Evolutionary conservation across 2,113 vertebrate genomes (phyloP).

Genomic region (Eira barbara): DNA sequence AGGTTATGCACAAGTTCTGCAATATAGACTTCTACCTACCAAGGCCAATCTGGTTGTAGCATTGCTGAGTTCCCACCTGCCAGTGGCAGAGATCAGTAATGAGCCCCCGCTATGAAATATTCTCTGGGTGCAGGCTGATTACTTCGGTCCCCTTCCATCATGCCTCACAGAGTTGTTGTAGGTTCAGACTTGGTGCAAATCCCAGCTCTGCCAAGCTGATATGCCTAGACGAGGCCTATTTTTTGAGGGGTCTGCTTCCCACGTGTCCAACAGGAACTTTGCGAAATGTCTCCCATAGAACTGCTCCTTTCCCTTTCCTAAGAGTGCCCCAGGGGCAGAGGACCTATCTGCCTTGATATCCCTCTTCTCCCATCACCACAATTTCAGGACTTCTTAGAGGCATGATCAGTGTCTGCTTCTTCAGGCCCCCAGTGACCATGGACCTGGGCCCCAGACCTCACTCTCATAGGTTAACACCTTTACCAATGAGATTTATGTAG

Average conservation of each 20-base stretch:
- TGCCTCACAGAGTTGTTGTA: neutral
- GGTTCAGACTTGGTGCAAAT: neutral
- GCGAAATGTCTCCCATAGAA: neutral
- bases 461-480: neutral
- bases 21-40: neutral
- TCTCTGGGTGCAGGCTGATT: neutral
- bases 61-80: slow-evolving; percentile 21
- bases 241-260: neutral
- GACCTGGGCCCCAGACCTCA: neutral
- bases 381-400: slow-evolving; percentile 18
- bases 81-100: neutral
- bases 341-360: neutral
- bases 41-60: neutral
- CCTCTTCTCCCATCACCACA: neutral
- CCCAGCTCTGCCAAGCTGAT: neutral
- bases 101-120: neutral
- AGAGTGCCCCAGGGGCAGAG: neutral
- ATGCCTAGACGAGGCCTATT: neutral
- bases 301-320: neutral
- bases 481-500: neutral
- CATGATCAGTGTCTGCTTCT: neutral
- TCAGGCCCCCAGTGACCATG: neutral
- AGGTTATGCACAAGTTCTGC: neutral
- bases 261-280: neutral
- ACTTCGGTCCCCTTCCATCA: neutral